These are phyloP conservation scores for Yoshiicerus persimilis DNA, from an alignment of 1,140 invertebrate species.

Conservation along the genomic window DNA sequence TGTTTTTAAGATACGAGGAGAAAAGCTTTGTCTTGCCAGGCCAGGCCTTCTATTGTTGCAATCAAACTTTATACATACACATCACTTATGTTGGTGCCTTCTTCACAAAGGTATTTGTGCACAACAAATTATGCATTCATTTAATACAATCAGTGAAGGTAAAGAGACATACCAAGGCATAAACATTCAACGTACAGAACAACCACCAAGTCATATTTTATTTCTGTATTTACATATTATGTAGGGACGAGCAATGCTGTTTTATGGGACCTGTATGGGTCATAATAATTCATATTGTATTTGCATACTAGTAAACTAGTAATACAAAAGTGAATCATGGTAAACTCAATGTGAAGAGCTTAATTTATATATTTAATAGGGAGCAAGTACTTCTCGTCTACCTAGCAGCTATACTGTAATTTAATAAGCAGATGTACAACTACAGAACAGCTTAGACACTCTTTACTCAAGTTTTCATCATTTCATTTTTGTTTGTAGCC, in stretches of 20 bases:
- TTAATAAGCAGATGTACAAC: too few relatives aligned
- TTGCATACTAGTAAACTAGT: neutral
- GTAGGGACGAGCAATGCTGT: neutral
- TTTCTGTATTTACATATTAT: neutral
- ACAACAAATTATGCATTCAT: neutral
- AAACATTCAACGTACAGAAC: neutral
- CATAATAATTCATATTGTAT: neutral
- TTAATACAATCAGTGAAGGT: neutral
- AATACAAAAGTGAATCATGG: neutral
- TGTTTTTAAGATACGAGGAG: neutral
- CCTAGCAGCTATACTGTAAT: too few relatives aligned
- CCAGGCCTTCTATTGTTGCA: neutral
- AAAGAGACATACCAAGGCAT: neutral
- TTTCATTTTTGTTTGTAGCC: neutral
- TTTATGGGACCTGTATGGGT: neutral
- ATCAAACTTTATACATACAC: neutral
- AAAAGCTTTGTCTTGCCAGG: neutral
- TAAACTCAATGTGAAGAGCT: neutral
- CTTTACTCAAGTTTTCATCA: neutral
- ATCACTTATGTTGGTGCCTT: neutral
- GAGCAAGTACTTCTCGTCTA: too few relatives aligned
- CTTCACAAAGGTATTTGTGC: neutral
- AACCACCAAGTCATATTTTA: neutral
- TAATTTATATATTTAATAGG: neutral
- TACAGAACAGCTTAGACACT: neutral